Evolutionary conservation across 2,888 invertebrate species (phyloP), one percentile per base, ranked within the genome.

Genomic region (Petrolisthes manimaculis): DNA sequence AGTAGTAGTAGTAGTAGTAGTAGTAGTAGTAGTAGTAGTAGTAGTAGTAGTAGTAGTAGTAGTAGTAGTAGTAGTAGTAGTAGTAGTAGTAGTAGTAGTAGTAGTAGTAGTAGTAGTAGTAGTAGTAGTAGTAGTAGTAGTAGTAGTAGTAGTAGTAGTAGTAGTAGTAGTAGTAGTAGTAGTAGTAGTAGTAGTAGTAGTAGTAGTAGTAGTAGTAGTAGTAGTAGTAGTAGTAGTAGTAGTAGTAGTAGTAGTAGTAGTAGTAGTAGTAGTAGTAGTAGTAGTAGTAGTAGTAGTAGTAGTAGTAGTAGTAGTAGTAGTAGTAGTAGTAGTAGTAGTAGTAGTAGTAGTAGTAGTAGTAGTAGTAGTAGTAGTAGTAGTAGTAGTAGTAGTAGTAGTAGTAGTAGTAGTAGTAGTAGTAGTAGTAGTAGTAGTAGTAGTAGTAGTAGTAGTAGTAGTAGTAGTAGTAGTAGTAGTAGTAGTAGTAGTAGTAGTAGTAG

Each of bases 381-480:
- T 3, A 75, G 75, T 75, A 75, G 75, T 75, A 75, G 75, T 75
- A 75, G 24, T 75, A 75, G 75, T 3, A 75, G 75, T 75, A 75
- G 3, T 75, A 21, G 75, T 3, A 75, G 3, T 75, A 75, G 75
- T 75, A 75, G 75, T 75, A 75, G 3, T 75, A 75, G 3, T 3
- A 75, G 75, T 75, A 75, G 75, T 75, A 75, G 75, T 3, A 75
- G 75, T 75, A 75, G 3, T 75, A 75, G 75, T 75, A 75, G 24
- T 75, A 75, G 75, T 3, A 75, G 75, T 75, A 75, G 3, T 75
- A 75, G 75, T 3, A 75, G 3, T 75, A 75, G 75, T 75, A 75
- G 75, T 75, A 75, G 75, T 75, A 75, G 75, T 75, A 75, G 24
- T 75, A 75, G 75, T 75, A 75, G 75, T 75, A 75, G 75, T 75